Percentiles rank a stretch among this genome's conserved stretches.
phyloP scores from a whole-genome alignment of 2,113 vertebrate genomes.

The Myocastor coypus region DNA sequence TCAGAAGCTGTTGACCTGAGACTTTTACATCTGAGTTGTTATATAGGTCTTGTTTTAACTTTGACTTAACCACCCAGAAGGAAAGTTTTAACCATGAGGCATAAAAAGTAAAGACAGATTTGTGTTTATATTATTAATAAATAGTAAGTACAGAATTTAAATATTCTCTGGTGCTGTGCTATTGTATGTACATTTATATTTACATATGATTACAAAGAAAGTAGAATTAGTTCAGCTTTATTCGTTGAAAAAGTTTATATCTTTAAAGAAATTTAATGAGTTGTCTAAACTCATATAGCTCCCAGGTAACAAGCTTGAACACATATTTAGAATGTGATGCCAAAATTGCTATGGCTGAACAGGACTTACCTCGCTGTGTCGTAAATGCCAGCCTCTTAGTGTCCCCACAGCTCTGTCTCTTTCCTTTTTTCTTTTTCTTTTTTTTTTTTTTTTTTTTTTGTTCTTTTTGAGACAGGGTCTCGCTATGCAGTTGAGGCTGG shows the following conservation, averaged over 20 bases:
- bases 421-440: too few relatives aligned
- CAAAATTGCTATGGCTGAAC: not conserved
- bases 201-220: not conserved
- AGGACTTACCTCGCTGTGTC: not conserved
- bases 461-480: too few relatives aligned
- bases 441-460: too few relatives aligned
- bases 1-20: too few relatives aligned
- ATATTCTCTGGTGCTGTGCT: not conserved
- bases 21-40: too few relatives aligned
- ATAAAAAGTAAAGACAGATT: too few relatives aligned
- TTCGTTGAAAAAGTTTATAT: not conserved
- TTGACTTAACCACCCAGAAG: too few relatives aligned
- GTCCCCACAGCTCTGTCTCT: rapidly evolving
- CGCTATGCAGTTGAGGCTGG: too few relatives aligned
- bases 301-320: not conserved
- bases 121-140: not conserved
- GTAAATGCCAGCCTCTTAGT: not conserved
- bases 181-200: not conserved
- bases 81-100: too few relatives aligned
- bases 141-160: not conserved
- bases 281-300: not conserved
- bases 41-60: too few relatives aligned
- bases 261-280: not conserved
- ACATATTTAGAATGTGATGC: not conserved
- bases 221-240: not conserved